Evolutionary conservation across 2,888 invertebrate species (phyloP).

Genomic region (Monochamus alternatus): DNA sequence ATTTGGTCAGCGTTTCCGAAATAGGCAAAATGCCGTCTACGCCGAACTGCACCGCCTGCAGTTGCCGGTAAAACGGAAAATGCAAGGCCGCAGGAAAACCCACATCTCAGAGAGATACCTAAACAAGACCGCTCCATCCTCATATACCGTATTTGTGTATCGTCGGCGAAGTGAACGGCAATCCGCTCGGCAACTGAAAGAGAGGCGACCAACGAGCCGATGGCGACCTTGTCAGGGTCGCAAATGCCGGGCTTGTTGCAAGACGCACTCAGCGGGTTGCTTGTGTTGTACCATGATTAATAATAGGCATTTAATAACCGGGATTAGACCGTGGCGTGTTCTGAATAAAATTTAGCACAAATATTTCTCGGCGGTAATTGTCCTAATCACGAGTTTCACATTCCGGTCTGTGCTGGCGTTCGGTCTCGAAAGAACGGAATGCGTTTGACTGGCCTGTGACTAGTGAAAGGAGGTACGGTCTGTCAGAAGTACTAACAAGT

Average conservation of each 20-base stretch:
- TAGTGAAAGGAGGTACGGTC: neutral
- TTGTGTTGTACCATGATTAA: constrained; percentile 29
- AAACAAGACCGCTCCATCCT: constrained; percentile 28
- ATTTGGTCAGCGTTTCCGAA: neutral
- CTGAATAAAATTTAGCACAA: constrained; percentile 31
- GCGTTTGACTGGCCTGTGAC: neutral
- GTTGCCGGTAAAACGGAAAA: neutral
- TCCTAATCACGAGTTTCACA: neutral
- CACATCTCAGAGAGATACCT: constrained; percentile 16
- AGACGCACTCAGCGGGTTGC: constrained; percentile 27
- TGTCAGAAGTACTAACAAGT: neutral
- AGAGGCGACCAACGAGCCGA: constrained; percentile 45
- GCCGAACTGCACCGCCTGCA: neutral
- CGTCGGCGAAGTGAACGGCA: constrained; percentile 31
- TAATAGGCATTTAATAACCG: constrained; percentile 29
- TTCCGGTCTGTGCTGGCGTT: constrained; percentile 10
- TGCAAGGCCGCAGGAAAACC: constrained; percentile 15
- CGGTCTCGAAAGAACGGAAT: neutral
- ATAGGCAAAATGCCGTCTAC: neutral
- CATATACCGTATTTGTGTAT: constrained; percentile 29
- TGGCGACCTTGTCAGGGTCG: constrained; percentile 73
- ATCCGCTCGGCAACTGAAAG: constrained; percentile 20
- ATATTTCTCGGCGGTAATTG: constrained; percentile 23
- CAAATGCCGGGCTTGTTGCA: constrained; percentile 36
- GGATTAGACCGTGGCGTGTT: constrained; percentile 19